These are phyloP conservation scores for Antitype chi DNA, from an alignment of 2,888 invertebrate species.

Conservation along the genomic window DNA sequence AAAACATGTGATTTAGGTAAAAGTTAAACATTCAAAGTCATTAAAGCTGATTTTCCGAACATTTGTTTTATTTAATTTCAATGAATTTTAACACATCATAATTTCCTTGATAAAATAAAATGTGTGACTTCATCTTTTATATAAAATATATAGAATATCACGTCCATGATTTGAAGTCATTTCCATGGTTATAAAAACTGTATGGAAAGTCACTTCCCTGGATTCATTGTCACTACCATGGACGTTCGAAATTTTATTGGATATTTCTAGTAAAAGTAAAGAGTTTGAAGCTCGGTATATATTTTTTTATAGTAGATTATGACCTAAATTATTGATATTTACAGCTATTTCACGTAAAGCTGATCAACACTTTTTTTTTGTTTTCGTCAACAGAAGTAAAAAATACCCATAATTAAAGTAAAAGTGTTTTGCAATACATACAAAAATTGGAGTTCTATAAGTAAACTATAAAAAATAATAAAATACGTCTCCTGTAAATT, in stretches of 20 bases:
- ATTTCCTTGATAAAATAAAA: not conserved
- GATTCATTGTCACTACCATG: slow-evolving; percentile 4
- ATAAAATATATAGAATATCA: slow-evolving; percentile 3
- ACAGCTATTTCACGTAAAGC: not conserved
- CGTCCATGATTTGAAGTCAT: not conserved
- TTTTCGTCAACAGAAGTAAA: not conserved
- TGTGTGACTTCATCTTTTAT: not conserved
- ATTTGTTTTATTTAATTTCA: not conserved
- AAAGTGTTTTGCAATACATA: too few species aligned
- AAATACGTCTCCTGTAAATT: too few species aligned
- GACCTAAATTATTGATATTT: not conserved
- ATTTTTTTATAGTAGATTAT: not conserved
- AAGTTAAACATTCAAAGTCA: not conserved
- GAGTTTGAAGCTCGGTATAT: not conserved
- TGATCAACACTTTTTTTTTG: not conserved
- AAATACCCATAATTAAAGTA: too few species aligned
- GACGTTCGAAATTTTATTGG: not conserved
- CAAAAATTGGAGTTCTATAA: too few species aligned
- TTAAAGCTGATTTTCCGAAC: slow-evolving; percentile 6
- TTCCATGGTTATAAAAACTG: not conserved
- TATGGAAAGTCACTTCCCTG: slow-evolving; percentile 7
- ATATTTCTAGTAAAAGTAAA: slow-evolving; percentile 5
- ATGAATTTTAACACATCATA: not conserved
- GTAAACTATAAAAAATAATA: too few species aligned
- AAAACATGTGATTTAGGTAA: not conserved